Percentiles rank a stretch among this genome's conserved stretches.
Evolutionary conservation across 2,888 invertebrate genomes (phyloP).

Genomic region (Isoperla grammatica): DNA sequence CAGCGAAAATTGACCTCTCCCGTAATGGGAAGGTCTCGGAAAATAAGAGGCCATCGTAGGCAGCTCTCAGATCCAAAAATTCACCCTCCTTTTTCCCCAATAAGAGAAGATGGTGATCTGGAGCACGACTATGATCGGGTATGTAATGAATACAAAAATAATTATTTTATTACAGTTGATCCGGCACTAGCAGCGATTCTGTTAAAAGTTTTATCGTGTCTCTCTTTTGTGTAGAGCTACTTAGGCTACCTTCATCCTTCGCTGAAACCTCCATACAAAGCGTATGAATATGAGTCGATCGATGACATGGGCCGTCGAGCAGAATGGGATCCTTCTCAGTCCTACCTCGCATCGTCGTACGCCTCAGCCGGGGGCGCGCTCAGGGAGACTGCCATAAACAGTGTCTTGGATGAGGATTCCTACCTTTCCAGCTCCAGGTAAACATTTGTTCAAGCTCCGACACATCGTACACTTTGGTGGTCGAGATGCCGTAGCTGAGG

Average conservation of each 20-base stretch:
- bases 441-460: conserved; percentile 11
- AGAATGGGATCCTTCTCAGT: conserved; percentile 42
- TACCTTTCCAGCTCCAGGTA: conserved; percentile 33
- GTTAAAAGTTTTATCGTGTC: not conserved
- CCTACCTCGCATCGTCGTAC: conserved; percentile 40
- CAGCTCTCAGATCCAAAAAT: conserved; percentile 52
- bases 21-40: conserved; percentile 36
- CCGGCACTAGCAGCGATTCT: not conserved
- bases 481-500: conserved; percentile 9
- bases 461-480: conserved; percentile 13
- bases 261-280: conserved; percentile 42
- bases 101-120: conserved; percentile 47
- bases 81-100: conserved; percentile 48
- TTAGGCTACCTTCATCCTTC: conserved; percentile 35
- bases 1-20: conserved; percentile 37
- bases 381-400: conserved; percentile 42
- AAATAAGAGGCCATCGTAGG: conserved; percentile 45
- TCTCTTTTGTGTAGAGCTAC: conserved; percentile 32
- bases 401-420: conserved; percentile 40
- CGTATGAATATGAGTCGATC: conserved; percentile 45
- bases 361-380: conserved; percentile 41
- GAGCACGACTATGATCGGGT: conserved; percentile 42
- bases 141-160: conserved; percentile 21
- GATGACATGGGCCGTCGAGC: conserved; percentile 39
- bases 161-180: not conserved